phyloP scores from a whole-genome alignment of 2,888 invertebrate species.

The Acronicta aceris region DNA sequence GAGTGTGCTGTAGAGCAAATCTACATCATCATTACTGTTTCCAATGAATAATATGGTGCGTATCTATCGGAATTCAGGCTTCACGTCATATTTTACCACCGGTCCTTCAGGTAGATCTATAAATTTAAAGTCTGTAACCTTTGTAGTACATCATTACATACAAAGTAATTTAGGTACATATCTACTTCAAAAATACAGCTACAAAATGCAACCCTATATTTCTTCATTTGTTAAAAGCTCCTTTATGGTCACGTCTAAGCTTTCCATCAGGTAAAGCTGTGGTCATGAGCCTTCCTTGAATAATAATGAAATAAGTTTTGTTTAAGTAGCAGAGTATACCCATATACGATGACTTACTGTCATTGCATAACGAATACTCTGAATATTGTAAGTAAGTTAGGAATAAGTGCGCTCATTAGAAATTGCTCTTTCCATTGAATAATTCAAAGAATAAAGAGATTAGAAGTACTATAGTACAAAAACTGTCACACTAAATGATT shows the following conservation, averaged over 20 bases:
- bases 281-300: constrained; percentile 17
- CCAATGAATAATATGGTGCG: too few species aligned
- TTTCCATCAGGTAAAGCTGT: constrained; percentile 27
- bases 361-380: too few species aligned
- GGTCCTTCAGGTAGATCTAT: constrained; percentile 6
- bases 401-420: constrained; percentile 3
- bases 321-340: too few species aligned
- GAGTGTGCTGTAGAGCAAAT: too few species aligned
- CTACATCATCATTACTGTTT: too few species aligned
- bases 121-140: constrained; percentile 17
- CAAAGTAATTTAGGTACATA: constrained; percentile 27
- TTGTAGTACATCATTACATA: constrained; percentile 12
- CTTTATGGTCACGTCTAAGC: constrained; percentile 35
- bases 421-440: constrained; percentile 3
- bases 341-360: too few species aligned
- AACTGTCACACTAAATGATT: constrained; percentile 58
- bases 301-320: constrained; percentile 19
- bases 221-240: constrained; percentile 11
- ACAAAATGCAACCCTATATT: constrained; percentile 23
- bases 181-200: constrained; percentile 11
- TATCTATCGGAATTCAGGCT: too few species aligned
- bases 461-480: constrained; percentile 40
- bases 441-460: constrained; percentile 29
- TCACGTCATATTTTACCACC: constrained; percentile 11
- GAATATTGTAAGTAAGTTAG: too few species aligned